Evolutionary conservation across 1,140 invertebrate species (phyloP).

Genomic region (Octopus sinensis): DNA sequence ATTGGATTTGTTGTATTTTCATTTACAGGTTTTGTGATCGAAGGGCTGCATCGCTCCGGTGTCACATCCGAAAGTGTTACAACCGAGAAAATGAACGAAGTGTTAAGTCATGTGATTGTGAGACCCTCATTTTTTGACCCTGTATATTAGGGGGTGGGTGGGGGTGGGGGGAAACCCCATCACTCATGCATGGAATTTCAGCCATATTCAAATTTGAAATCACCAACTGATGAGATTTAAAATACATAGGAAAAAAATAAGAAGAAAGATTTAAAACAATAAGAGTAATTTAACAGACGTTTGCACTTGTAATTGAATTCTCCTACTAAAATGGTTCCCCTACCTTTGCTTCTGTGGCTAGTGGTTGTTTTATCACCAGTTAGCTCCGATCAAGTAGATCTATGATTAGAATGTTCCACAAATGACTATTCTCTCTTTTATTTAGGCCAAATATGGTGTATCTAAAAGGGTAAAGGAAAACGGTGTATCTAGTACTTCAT

Average conservation of each 20-base stretch:
- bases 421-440: too few relatives aligned
- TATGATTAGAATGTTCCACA: too few relatives aligned
- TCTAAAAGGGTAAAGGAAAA: too few relatives aligned
- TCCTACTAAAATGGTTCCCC: too few relatives aligned
- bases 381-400: too few relatives aligned
- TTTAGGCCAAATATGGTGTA: too few relatives aligned
- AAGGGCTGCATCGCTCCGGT: conserved; percentile 76
- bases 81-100: conserved; percentile 62
- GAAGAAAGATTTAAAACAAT: neutral
- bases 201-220: neutral
- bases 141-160: neutral
- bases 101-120: conserved; percentile 62
- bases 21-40: conserved; percentile 69
- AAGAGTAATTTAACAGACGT: too few relatives aligned
- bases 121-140: conserved; percentile 19
- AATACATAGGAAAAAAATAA: neutral
- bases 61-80: conserved; percentile 62
- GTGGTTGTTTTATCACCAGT: too few relatives aligned
- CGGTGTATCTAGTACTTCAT: too few relatives aligned
- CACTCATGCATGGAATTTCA: too few relatives aligned
- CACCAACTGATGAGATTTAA: neutral
- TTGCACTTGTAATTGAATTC: too few relatives aligned
- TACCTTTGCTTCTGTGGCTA: too few relatives aligned
- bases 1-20: neutral
- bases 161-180: neutral